Base-by-base conservation (phyloP, 2,888 invertebrate genomes). In the Habroteleia sp. region DNA sequence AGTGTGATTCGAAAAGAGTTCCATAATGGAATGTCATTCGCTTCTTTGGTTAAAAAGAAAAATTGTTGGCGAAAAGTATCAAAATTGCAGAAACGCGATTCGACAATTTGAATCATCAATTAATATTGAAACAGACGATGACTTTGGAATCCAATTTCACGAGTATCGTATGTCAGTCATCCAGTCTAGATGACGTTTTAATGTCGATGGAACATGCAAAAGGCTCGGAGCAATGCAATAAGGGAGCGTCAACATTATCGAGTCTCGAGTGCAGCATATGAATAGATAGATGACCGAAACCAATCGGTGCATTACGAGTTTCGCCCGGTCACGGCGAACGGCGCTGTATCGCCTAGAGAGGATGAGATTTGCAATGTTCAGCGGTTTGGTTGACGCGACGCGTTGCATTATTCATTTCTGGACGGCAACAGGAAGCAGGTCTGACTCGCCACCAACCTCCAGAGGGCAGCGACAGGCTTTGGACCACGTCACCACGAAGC, bases 361-460 rank as follows among this genome's bases (percentile, higher is more conserved):
- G 82, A 83, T 80, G 84, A 83, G 85, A 85, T 85, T 86, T 82
- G 82, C 81, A 80, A 78, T 76, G 79, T 77, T 79, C 77, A 76
- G 79, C 79, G 82, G 81, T 82, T 82, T 80, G 79, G 81, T 80
- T 84, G 83, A 85, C 80, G 82, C 79, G 85, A 82, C 83, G 83
- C 81, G 83, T 82, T 86, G 85, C 85, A 86, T 86, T 86, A 86
- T 86, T 86, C 85, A 86, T 85, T 83, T 81, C 80, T 79, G 78
- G 69, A 69, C 79, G 77, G 83, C 78, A 81, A 84, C 80, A 78
- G 81, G 81, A 81, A 83, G 80, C 82, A 74, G 52, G 76, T 74
- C 77, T 77, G 79, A 78, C 80, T 79, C 69, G 73, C 63, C 72
- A 72, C 78, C 71, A 68, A 71, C 63, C 78, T 78, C 78, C 78